These are phyloP conservation scores for Cecidostiba fungosa DNA, from an alignment of 2,888 invertebrate genomes.

Conservation along the genomic window DNA sequence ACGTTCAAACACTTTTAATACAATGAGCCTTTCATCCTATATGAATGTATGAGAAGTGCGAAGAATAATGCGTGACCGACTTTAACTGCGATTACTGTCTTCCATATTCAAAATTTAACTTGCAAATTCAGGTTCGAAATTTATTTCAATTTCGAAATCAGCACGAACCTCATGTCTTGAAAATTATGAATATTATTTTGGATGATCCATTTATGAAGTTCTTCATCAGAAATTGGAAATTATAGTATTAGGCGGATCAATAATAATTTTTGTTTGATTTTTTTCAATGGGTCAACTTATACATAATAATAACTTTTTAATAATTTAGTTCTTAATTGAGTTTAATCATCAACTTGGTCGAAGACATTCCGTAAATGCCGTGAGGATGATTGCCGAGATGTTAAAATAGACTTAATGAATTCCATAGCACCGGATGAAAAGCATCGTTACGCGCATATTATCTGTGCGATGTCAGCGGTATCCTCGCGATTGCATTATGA, in stretches of 20 bases:
- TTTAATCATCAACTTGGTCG: background rate
- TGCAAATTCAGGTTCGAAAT: slow-evolving; percentile 2
- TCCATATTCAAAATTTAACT: slow-evolving; percentile 24
- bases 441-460: background rate
- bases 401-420: background rate
- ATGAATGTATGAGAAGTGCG: slow-evolving; percentile 11
- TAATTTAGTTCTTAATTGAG: background rate
- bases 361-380: background rate
- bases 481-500: slow-evolving; percentile 68
- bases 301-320: background rate
- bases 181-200: background rate
- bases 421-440: background rate
- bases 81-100: slow-evolving; percentile 4
- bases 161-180: background rate
- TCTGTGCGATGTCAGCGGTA: background rate
- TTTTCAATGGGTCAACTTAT: background rate
- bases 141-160: slow-evolving; percentile 13
- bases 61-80: background rate
- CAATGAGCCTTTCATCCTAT: slow-evolving; percentile 3
- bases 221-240: background rate
- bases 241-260: background rate
- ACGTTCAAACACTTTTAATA: background rate
- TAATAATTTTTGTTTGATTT: background rate
- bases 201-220: background rate
- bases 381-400: background rate